phyloP scores from a whole-genome alignment of 2,797 vertebrate species.

The Hephaestus fuliginosus region DNA sequence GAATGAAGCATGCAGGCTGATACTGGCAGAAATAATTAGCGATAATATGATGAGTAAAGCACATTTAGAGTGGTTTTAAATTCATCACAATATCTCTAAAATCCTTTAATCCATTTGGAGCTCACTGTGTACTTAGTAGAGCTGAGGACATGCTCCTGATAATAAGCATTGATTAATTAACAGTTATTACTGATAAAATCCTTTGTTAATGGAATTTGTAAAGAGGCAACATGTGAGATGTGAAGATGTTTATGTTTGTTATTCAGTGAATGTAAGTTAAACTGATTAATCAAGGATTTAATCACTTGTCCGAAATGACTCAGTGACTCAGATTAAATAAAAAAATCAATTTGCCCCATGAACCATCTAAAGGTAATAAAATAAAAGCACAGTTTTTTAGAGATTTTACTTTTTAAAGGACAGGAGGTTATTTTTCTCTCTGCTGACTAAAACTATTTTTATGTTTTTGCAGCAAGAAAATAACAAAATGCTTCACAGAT shows the following conservation, averaged over 20 bases:
- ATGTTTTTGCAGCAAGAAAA: no score
- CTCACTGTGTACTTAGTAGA: no score
- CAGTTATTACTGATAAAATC: not conserved
- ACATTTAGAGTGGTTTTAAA: not conserved
- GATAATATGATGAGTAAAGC: constrained; percentile 1
- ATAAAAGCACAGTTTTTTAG: not conserved
- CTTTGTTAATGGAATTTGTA: no score
- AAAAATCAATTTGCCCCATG: not conserved
- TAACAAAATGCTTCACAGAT: no score
- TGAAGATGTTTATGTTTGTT: not conserved
- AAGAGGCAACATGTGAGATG: not conserved
- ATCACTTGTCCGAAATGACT: not conserved
- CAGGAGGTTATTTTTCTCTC: not conserved
- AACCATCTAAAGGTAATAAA: not conserved
- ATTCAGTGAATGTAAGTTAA: not conserved
- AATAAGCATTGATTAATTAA: not conserved
- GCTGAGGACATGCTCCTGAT: not conserved
- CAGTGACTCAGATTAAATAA: not conserved
- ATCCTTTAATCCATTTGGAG: not conserved
- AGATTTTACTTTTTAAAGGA: not conserved
- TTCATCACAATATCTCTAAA: not conserved
- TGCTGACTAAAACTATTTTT: not conserved
- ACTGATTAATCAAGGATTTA: not conserved
- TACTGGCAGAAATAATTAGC: constrained; percentile 15
- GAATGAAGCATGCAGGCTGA: constrained; percentile 26